Conservation (phyloP, 2,797 vertebrate genomes). For the Spheniscus humboldti region DNA sequence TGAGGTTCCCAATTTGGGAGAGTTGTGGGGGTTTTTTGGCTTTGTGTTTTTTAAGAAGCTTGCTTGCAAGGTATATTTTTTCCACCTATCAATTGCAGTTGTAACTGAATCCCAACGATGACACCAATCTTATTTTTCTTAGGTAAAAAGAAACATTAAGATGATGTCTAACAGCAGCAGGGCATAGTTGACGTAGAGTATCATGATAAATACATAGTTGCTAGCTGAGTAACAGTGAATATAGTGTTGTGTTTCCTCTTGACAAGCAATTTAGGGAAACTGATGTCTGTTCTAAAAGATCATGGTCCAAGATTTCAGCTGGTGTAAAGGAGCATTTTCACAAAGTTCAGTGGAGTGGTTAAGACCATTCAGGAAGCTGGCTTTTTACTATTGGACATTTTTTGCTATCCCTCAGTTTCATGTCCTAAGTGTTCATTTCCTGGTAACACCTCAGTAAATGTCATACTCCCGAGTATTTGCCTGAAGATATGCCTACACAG, state of each 20-base stretch:
- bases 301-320: neutral
- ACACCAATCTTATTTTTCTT: neutral
- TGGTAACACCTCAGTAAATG: neutral
- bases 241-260: neutral
- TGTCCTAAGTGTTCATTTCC: neutral
- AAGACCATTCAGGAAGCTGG: neutral
- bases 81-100: neutral
- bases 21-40: fast-evolving
- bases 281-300: neutral
- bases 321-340: neutral
- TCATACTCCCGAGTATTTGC: neutral
- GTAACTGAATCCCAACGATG: neutral
- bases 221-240: neutral
- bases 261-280: neutral
- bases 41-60: neutral
- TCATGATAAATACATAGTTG: neutral
- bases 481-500: neutral
- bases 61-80: neutral
- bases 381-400: neutral
- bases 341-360: neutral
- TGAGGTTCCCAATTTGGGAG: neutral
- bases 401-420: neutral
- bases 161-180: neutral
- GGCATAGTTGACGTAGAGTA: neutral
- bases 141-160: neutral